Evolutionary conservation across 2,113 vertebrate species (phyloP), one percentile per base, ranked within the genome.

Genomic region (Elaphurus davidianus): DNA sequence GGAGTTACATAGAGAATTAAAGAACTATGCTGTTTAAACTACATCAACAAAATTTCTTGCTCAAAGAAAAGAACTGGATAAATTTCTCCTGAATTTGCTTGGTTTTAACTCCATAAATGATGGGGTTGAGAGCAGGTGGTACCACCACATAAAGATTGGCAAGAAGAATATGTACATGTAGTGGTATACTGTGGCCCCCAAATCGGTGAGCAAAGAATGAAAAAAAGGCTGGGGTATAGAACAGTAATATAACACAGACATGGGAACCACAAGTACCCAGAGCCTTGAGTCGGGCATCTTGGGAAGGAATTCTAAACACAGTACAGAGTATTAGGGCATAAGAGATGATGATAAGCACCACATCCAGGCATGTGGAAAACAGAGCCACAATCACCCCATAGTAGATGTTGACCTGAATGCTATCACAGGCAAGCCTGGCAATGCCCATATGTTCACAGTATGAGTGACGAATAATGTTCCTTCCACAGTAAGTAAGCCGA

Each of bases 361-460:
- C 59, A 95, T 97, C 94, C 40, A 94, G 40, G 23, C 82, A 97
- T 36, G 45, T 36, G 23, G 94, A 96, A 57, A 96, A 85, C 0
- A 97, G 78, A 5, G 96, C 83, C 2, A 55, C 86, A 19, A 84
- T 71, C 6, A 98, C 27, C 0, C 97, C 96, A 85, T 97, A 98
- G 52, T 97, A 97, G 57, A 98, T 94, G 33, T 97, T 98, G 57
- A 97, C 86, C n/a, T 94, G 87, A 74, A 97, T 97, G 43, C n/a
- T 96, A 21, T 92, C 91, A 83, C 91, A 97, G 27, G 96, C 82
- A 21, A 97, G 40, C 14, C 92, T 94, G 86, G 97, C 97, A 96
- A 98, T 96, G 21, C 86, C 96, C 96, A 95, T 98, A 52, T 97
- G 94, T 95, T 98, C 97, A 97, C 93, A 98, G 16, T 97, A 98